phyloP scores from a whole-genome alignment of 2,113 vertebrate species.

The Thunnus thynnus region DNA sequence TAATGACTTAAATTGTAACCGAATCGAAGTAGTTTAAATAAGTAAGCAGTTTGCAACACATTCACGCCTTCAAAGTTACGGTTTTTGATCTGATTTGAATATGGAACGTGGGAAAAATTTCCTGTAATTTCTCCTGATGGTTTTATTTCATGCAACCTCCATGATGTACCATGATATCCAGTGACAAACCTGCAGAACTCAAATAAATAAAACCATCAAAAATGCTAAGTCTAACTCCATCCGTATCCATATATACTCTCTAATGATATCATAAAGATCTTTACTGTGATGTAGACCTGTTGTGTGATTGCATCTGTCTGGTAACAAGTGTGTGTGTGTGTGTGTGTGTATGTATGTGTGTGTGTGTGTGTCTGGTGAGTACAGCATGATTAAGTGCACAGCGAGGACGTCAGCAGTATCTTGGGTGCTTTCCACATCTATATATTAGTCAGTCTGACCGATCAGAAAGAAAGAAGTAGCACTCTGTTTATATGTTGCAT shows the following conservation, averaged over 20 bases:
- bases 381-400: constrained; percentile 48
- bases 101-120: neutral
- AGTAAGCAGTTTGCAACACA: too few species aligned
- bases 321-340: neutral
- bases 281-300: too few species aligned
- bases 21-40: too few species aligned
- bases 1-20: too few species aligned
- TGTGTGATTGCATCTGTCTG: neutral
- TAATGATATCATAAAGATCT: too few species aligned
- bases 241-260: too few species aligned
- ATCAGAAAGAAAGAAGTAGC: constrained; percentile 55
- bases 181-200: neutral
- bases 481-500: constrained; percentile 43
- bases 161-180: neutral
- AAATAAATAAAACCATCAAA: neutral
- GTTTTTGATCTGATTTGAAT: too few species aligned
- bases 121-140: neutral
- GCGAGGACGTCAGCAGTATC: constrained; percentile 40
- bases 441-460: constrained; percentile 54
- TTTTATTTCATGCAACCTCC: neutral
- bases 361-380: constrained; percentile 19
- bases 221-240: too few species aligned
- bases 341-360: neutral
- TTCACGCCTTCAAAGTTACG: too few species aligned
- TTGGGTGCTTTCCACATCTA: constrained; percentile 55